Conservation (phyloP, 2,797 vertebrate species). For the Brotogeris chrysoptera region DNA sequence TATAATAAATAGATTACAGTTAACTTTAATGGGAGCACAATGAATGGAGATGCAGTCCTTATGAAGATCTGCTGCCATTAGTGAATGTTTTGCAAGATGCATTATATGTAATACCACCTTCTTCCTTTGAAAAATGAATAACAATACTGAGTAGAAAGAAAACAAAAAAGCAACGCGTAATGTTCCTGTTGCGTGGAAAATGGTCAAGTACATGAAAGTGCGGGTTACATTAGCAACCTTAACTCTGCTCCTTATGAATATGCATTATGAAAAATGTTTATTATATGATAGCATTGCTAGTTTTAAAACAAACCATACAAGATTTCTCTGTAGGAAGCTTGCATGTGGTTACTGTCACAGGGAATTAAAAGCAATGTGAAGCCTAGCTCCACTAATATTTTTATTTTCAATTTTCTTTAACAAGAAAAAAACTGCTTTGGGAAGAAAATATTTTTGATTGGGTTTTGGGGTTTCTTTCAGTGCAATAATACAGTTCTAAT, state of each 20-base stretch:
- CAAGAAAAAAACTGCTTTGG: conserved; percentile 13
- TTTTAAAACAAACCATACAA: conserved; percentile 27
- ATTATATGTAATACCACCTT: not conserved
- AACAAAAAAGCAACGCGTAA: not conserved
- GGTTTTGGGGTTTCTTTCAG: not conserved
- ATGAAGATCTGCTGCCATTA: conserved; percentile 15
- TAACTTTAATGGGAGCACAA: conserved; percentile 53
- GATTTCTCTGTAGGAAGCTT: conserved; percentile 25
- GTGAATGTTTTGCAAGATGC: conserved; percentile 6
- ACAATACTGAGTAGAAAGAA: not conserved
- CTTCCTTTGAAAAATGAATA: conserved; percentile 24
- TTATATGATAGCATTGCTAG: conserved; percentile 1
- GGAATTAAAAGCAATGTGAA: conserved; percentile 35
- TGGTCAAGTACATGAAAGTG: not conserved
- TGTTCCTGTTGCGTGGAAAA: not conserved
- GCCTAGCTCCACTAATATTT: not conserved
- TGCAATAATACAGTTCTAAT: conserved; percentile 6
- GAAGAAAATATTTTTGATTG: not conserved
- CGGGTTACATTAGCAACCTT: not conserved
- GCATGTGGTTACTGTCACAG: not conserved
- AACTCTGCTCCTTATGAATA: not conserved
- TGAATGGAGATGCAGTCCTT: conserved; percentile 17
- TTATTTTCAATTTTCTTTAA: conserved; percentile 22
- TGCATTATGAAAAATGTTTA: not conserved
- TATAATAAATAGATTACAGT: conserved; percentile 65